These are phyloP conservation scores for Poeciliopsis gracilis DNA, from an alignment of 2,797 vertebrate genomes.

Conservation along the genomic window DNA sequence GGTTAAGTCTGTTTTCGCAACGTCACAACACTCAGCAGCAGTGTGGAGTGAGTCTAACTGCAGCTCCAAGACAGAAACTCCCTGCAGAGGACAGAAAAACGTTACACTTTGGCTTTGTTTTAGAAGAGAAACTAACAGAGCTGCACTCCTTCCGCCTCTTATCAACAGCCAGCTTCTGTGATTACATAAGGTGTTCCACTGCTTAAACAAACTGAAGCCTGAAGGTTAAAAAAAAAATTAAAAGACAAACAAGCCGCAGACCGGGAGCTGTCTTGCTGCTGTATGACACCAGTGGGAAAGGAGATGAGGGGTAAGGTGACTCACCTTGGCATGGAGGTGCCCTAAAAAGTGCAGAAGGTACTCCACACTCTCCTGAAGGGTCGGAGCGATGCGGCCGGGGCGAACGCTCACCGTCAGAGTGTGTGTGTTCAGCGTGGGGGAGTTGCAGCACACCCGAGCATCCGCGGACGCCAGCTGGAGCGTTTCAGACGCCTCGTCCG, in stretches of 20 bases:
- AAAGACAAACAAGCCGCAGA: constrained; percentile 70
- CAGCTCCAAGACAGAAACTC: constrained; percentile 70
- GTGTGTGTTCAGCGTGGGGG: constrained; percentile 85
- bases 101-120: constrained; percentile 35
- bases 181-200: constrained; percentile 74
- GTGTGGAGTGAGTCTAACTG: constrained; percentile 71
- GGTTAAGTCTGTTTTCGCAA: constrained; percentile 56
- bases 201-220: constrained; percentile 63
- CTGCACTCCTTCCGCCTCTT: constrained; percentile 44
- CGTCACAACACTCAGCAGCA: constrained; percentile 66
- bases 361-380: constrained; percentile 78
- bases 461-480: constrained; percentile 77
- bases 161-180: constrained; percentile 58
- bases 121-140: constrained; percentile 28
- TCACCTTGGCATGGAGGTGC: constrained; percentile 76
- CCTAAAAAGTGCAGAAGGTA: constrained; percentile 80
- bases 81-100: constrained; percentile 63
- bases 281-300: constrained; percentile 15
- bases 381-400: constrained; percentile 62
- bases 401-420: constrained; percentile 82
- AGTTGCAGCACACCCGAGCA: constrained; percentile 83
- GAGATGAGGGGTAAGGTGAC: constrained; percentile 48
- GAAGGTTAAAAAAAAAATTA: constrained; percentile 56
- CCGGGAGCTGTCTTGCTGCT: constrained; percentile 32
- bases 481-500: constrained; percentile 70